Evolutionary conservation across 2,888 invertebrate species (phyloP).

Genomic region (Caenorhabditis wallacei): DNA sequence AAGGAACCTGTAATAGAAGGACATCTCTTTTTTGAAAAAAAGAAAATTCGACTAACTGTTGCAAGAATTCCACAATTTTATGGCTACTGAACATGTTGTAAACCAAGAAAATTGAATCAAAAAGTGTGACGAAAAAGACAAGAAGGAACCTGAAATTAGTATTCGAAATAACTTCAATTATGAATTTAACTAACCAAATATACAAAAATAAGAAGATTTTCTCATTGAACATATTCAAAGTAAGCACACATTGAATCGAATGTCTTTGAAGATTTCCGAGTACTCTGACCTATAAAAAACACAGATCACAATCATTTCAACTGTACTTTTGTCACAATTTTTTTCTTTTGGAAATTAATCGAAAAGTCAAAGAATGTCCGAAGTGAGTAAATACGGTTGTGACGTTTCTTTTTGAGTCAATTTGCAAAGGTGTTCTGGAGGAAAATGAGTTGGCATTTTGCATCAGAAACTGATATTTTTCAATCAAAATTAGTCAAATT

Average conservation of each 20-base stretch:
- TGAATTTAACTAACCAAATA: constrained; percentile 70
- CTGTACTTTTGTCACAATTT: constrained; percentile 11
- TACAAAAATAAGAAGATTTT: constrained; percentile 81
- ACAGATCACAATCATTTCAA: constrained; percentile 27
- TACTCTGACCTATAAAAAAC: constrained; percentile 66
- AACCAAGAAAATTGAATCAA: constrained; percentile 46
- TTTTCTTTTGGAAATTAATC: constrained; percentile 28
- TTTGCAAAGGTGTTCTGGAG: constrained; percentile 10
- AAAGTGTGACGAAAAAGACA: constrained; percentile 64
- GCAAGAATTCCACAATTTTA: constrained; percentile 50
- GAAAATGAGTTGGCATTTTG: not conserved
- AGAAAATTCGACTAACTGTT: constrained; percentile 33
- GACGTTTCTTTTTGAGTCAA: not conserved
- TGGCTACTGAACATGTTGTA: constrained; percentile 60
- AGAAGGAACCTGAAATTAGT: constrained; percentile 56
- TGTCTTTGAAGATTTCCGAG: constrained; percentile 73
- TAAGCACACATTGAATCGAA: constrained; percentile 76
- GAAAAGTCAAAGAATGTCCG: constrained; percentile 55
- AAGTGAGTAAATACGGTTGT: constrained; percentile 24
- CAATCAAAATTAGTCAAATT: not conserved
- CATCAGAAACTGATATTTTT: not conserved
- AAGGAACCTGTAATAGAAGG: constrained; percentile 44
- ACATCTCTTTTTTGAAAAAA: not conserved
- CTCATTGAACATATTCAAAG: constrained; percentile 81
- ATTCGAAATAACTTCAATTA: not conserved